Evolutionary conservation across 2,888 invertebrate species (phyloP).

Genomic region (Polydrusus cervinus): DNA sequence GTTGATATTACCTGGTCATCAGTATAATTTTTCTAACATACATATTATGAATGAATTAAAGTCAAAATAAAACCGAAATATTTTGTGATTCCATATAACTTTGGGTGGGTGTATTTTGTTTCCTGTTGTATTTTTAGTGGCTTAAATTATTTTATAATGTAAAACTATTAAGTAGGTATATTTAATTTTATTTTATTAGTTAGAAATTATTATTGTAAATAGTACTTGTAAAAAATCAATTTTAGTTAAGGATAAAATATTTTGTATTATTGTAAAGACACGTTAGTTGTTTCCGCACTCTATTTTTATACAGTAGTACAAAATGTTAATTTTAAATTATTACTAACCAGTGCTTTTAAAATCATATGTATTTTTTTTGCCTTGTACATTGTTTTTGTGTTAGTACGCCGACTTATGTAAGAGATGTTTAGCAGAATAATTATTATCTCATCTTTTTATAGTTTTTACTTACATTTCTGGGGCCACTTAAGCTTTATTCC

Average conservation of each 20-base stretch:
- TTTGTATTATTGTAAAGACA: constrained; percentile 61
- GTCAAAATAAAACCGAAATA: too few species aligned
- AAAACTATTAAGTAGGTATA: constrained; percentile 4
- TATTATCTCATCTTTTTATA: not conserved
- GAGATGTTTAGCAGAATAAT: constrained; percentile 20
- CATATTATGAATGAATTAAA: too few species aligned
- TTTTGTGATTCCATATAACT: too few species aligned
- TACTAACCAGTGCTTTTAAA: constrained; percentile 38
- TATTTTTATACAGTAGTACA: constrained; percentile 62
- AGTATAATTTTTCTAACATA: too few species aligned
- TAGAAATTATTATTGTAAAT: constrained; percentile 49
- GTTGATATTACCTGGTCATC: too few species aligned
- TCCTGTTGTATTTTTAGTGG: not conserved
- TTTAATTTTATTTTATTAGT: constrained; percentile 10
- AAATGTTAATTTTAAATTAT: constrained; percentile 57
- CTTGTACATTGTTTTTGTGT: constrained; percentile 49
- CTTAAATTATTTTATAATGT: not conserved
- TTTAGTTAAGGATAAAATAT: constrained; percentile 50
- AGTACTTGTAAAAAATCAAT: constrained; percentile 38
- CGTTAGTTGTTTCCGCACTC: constrained; percentile 58
- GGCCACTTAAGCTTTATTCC: too few species aligned
- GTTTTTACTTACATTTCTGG: too few species aligned
- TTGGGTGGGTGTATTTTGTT: too few species aligned
- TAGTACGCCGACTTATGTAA: constrained; percentile 40
- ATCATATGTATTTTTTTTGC: constrained; percentile 35